Conservation (phyloP, 2,888 invertebrate genomes). For the Tridacna gigas region DNA sequence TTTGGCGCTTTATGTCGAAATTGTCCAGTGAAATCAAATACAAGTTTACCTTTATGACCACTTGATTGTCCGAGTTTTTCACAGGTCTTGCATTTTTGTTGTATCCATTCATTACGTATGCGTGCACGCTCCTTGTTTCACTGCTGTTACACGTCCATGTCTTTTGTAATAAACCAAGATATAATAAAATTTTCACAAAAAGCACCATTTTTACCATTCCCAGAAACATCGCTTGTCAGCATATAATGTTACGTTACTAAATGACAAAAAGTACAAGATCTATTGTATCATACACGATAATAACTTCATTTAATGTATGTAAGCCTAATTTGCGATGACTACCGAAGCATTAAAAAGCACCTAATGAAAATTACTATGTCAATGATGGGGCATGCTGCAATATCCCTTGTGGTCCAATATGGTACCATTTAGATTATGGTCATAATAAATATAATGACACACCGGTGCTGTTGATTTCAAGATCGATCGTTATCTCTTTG, state of each 20-base stretch:
- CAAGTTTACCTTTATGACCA: neutral
- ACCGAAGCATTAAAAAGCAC: neutral
- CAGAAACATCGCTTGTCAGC: too few relatives aligned
- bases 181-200: neutral
- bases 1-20: constrained; percentile 27
- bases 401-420: neutral
- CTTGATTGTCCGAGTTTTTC: neutral
- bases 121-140: neutral
- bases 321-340: too few relatives aligned
- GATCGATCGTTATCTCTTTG: neutral
- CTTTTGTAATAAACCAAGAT: neutral
- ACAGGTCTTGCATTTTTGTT: constrained; percentile 18
- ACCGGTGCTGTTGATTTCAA: neutral
- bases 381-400: neutral
- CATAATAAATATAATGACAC: neutral
- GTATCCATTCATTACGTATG: constrained; percentile 12
- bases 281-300: too few relatives aligned
- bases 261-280: too few relatives aligned
- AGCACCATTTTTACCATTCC: neutral
- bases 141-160: neutral
- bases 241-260: too few relatives aligned
- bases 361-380: neutral
- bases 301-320: too few relatives aligned
- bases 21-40: constrained; percentile 26
- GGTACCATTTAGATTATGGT: neutral